Conservation (phyloP, 1,140 invertebrate genomes). For the Cydia fagiglandana region DNA sequence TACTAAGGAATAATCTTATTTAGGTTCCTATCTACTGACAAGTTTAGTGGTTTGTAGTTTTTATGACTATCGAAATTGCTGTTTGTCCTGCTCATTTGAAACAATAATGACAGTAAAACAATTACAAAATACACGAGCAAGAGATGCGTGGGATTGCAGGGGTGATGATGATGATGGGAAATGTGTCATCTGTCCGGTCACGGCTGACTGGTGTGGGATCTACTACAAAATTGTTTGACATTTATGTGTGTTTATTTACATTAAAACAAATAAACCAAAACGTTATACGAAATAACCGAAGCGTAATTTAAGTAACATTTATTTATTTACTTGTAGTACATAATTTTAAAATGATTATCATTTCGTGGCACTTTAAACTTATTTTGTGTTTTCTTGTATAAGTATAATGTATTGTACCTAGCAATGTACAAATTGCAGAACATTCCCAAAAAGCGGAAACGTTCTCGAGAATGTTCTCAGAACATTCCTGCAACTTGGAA, state of each 20-base stretch:
- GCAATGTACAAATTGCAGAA: too few species aligned
- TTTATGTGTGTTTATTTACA: constrained; percentile 1
- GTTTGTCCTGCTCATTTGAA: background rate
- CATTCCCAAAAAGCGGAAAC: too few species aligned
- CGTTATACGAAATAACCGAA: constrained; percentile 2
- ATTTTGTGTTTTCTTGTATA: too few species aligned
- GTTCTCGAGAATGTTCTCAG: too few species aligned
- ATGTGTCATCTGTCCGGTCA: constrained; percentile 61
- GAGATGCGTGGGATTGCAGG: constrained; percentile 61
- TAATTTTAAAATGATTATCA: too few species aligned
- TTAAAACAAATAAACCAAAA: background rate
- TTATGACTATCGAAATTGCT: background rate
- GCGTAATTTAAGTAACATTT: too few species aligned
- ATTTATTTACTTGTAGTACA: too few species aligned
- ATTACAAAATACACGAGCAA: constrained; percentile 60
- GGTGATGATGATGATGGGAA: constrained; percentile 67
- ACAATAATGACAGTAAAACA: constrained; percentile 56
- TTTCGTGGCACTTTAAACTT: too few species aligned
- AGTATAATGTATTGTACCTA: too few species aligned
- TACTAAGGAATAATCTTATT: constrained; percentile 35
- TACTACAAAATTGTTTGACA: background rate
- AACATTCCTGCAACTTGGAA: too few species aligned
- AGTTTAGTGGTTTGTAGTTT: background rate
- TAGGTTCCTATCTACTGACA: too few species aligned
- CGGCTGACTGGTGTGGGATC: constrained; percentile 64